phyloP scores from a whole-genome alignment of 1,140 invertebrate species.

The Neodiprion fabricii region DNA sequence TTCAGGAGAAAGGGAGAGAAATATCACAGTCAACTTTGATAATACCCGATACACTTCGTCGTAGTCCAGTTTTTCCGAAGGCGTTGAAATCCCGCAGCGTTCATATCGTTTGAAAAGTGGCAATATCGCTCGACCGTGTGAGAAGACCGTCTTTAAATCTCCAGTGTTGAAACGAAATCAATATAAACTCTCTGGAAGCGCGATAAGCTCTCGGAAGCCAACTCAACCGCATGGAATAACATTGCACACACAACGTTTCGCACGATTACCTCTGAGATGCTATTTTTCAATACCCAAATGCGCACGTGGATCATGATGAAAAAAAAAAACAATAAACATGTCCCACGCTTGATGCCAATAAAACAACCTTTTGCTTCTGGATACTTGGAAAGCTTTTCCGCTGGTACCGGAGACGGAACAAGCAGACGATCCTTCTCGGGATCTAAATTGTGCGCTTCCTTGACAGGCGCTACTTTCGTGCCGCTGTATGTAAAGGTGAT shows the following conservation, averaged over 20 bases:
- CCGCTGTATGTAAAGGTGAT: constrained; percentile 38
- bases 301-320: too few relatives aligned
- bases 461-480: constrained; percentile 18
- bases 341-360: not conserved
- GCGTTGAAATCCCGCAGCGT: not conserved
- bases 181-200: not conserved
- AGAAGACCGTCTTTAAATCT: not conserved
- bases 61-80: too few relatives aligned
- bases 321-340: too few relatives aligned
- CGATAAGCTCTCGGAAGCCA: not conserved
- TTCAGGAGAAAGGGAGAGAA: too few relatives aligned
- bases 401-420: constrained; percentile 41
- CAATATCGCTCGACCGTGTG: not conserved
- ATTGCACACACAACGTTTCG: not conserved
- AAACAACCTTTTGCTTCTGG: constrained; percentile 31
- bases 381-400: constrained; percentile 35
- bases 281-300: not conserved
- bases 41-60: too few relatives aligned
- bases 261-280: not conserved
- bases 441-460: constrained; percentile 31
- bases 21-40: too few relatives aligned
- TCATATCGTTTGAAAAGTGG: not conserved
- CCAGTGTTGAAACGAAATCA: not conserved
- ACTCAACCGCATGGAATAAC: not conserved
- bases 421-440: constrained; percentile 39